phyloP scores from a whole-genome alignment of 2,797 vertebrate genomes.

The Mergus octosetaceus region DNA sequence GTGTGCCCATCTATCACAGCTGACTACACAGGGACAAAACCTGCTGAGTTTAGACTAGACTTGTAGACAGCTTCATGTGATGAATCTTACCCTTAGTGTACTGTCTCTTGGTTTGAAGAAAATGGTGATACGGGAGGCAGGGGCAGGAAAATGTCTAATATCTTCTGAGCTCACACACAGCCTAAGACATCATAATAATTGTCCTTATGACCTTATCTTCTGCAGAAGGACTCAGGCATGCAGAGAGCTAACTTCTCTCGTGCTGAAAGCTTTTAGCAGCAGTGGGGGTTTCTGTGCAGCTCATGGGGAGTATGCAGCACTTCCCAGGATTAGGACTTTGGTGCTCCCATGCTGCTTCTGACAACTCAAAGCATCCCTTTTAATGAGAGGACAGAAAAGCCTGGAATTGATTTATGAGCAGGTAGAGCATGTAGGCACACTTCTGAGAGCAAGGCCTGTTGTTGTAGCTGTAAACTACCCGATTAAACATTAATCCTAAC shows the following conservation, averaged over 20 bases:
- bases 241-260: neutral
- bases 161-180: neutral
- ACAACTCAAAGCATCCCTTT: neutral
- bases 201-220: neutral
- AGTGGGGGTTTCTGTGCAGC: neutral
- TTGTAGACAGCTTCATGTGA: neutral
- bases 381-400: neutral
- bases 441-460: conserved; percentile 5
- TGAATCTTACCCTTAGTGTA: neutral
- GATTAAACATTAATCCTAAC: conserved; percentile 35
- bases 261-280: neutral
- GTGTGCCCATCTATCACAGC: neutral
- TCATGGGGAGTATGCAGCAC: too few species aligned
- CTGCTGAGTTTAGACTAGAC: neutral
- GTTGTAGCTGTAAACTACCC: conserved; percentile 20
- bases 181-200: neutral
- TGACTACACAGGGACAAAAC: neutral
- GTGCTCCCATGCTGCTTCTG: neutral
- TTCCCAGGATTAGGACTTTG: neutral
- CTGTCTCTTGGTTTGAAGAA: neutral
- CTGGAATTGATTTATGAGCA: neutral
- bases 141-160: neutral
- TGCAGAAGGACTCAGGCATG: neutral
- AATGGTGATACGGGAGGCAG: neutral
- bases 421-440: neutral